These are phyloP conservation scores for Pterostichus niger DNA, from an alignment of 2,888 invertebrate species.

Conservation along the genomic window DNA sequence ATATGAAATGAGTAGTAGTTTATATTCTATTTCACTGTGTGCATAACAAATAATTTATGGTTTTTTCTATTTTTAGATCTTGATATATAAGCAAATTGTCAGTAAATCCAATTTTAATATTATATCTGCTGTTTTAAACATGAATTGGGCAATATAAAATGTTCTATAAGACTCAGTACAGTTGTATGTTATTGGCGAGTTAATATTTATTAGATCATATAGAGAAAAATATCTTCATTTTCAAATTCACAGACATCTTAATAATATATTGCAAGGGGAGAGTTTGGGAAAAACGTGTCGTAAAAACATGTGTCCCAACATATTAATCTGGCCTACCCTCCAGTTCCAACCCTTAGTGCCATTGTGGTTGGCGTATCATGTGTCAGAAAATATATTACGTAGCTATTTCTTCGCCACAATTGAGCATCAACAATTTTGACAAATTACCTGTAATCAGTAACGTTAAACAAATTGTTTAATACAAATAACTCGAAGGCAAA, in stretches of 20 bases:
- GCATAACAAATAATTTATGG: too few species aligned
- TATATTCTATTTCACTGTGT: too few species aligned
- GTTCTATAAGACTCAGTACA: too few species aligned
- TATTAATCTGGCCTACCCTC: slow-evolving; percentile 37
- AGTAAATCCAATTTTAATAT: too few species aligned
- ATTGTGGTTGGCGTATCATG: slow-evolving; percentile 31
- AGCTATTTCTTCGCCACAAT: background rate
- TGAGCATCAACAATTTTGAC: slow-evolving; percentile 1
- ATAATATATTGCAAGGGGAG: slow-evolving; percentile 34
- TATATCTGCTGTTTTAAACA: too few species aligned
- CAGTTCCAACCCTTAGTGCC: slow-evolving; percentile 8
- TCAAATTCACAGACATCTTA: slow-evolving; percentile 7
- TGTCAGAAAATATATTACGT: slow-evolving; percentile 16
- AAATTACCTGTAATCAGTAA: slow-evolving; percentile 39
- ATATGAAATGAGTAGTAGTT: too few species aligned
- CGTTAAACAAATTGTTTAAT: slow-evolving; percentile 36
- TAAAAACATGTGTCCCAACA: slow-evolving; percentile 29
- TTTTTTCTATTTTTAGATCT: too few species aligned
- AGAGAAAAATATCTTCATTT: slow-evolving; percentile 18
- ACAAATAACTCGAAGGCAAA: slow-evolving; percentile 19
- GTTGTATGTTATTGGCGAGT: background rate
- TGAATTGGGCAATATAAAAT: too few species aligned
- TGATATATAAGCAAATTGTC: too few species aligned
- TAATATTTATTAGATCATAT: slow-evolving; percentile 15
- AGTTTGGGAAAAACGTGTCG: slow-evolving; percentile 34